Evolutionary conservation across 2,113 vertebrate species (phyloP).

Genomic region (Probosciger aterrimus): DNA sequence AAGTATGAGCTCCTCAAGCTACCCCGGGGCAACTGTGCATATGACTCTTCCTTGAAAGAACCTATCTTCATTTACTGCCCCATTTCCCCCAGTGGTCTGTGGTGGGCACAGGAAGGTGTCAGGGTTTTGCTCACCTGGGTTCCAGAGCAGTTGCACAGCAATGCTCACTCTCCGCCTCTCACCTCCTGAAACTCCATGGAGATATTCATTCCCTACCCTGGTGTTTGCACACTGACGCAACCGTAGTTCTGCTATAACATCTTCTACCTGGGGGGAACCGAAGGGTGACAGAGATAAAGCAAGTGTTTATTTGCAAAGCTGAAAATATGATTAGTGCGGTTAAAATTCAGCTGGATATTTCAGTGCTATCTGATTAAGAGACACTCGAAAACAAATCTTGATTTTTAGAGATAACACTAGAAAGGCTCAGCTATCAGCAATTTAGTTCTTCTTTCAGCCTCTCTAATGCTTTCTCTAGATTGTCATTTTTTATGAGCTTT

Average conservation of each 20-base stretch:
- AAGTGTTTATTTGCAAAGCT: background rate
- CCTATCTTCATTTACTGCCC: background rate
- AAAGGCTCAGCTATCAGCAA: background rate
- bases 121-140: slow-evolving; percentile 83
- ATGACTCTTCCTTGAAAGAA: background rate
- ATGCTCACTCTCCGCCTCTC: slow-evolving; percentile 94
- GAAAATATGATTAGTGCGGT: background rate
- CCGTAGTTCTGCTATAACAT: slow-evolving; percentile 92
- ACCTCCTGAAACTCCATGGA: slow-evolving; percentile 88
- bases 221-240: slow-evolving; percentile 92
- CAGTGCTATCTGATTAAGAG: background rate
- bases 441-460: background rate
- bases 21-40: background rate
- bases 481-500: slow-evolving; percentile 43
- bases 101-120: background rate
- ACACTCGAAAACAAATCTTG: background rate
- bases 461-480: slow-evolving; percentile 39
- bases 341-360: background rate
- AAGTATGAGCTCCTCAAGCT: background rate
- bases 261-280: slow-evolving; percentile 81
- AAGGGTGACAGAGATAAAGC: background rate
- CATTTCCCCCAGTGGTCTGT: background rate
- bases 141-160: slow-evolving; percentile 94
- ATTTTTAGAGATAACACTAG: background rate
- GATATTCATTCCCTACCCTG: slow-evolving; percentile 84